These are phyloP conservation scores for Drosophila neocordata DNA, from an alignment of 1,140 invertebrate species.

Conservation along the genomic window DNA sequence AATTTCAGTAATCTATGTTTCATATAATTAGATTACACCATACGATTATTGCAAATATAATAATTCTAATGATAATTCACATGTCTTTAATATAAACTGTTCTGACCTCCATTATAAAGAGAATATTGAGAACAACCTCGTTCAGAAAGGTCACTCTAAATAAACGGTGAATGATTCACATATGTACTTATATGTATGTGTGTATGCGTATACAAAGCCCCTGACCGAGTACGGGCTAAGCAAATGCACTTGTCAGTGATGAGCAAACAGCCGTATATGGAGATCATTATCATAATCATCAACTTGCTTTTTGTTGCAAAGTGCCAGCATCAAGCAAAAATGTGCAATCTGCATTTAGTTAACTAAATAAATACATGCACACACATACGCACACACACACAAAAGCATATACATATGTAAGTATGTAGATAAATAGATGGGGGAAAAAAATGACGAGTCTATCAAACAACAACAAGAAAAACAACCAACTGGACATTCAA, in stretches of 20 bases:
- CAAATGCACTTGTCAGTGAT: conserved; percentile 28
- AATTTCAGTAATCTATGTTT: too few species aligned
- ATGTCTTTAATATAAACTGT: too few species aligned
- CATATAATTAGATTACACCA: too few species aligned
- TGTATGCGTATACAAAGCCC: background rate
- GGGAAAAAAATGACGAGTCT: conserved; percentile 30
- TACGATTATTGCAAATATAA: too few species aligned
- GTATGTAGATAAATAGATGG: conserved; percentile 4
- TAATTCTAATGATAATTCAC: too few species aligned
- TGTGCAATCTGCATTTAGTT: conserved; percentile 62
- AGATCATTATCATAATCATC: conserved; percentile 20
- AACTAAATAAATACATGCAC: conserved; percentile 47
- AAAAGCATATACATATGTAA: background rate
- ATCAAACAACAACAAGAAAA: conserved; percentile 27
- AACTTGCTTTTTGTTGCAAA: conserved; percentile 19
- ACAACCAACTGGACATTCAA: conserved; percentile 57
- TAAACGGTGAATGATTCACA: too few species aligned
- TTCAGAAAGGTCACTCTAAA: background rate
- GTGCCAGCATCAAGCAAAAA: conserved; percentile 40
- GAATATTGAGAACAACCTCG: too few species aligned
- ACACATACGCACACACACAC: background rate
- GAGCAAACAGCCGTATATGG: conserved; percentile 11
- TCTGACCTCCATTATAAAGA: too few species aligned
- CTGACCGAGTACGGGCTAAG: conserved; percentile 24
- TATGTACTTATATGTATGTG: too few species aligned